Evolutionary conservation across 2,888 invertebrate genomes (phyloP), one percentile per base, ranked within the genome.

Genomic region (Anthrax anthrax): DNA sequence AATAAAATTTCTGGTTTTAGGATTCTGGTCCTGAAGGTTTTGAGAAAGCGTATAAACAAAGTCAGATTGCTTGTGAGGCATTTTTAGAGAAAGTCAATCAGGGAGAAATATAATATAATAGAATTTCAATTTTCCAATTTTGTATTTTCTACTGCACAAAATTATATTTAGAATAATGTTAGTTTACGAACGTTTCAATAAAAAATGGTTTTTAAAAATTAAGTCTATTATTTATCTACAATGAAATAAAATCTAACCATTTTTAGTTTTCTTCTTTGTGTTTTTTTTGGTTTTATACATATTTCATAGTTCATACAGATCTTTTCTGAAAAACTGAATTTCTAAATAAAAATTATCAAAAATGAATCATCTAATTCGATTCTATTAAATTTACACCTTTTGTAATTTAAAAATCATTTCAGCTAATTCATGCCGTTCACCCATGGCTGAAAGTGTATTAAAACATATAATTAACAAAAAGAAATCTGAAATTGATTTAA

Each of bases 391-490:
- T 37, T 37, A 5, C 5, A n/a, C 10, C 37, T n/a, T 23, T 23
- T 23, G 8, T 8, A 6, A 23, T 23, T 6, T 8, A 8, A 23
- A 4, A 4, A 32, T n/a, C n/a, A n/a, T 34, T n/a, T 1, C 23
- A 85, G 94, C 94, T 10, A 95, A 95, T 61, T 92, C 91, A 53
- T 95, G 95, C 63, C 78, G 95, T 4, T 94, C 94, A 4, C 92
- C 95, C 1, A 94, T 92, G 63, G 94, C 92, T 13, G 94, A 94
- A 65, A 90, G 86, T 12, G 82, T 94, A 2, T 86, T 94, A 60
- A 70, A 72, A 42, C 40, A 60, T 47, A 42, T 61, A 12, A 48
- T 62, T 3, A 12, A 39, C 0, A 54, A 57, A 32, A 71, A 78
- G 49, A 60, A 78, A 57, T 12, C 29, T 4, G 46, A 38, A 9